Base-by-base conservation (phyloP, 2,888 invertebrate genomes). In the Lutraria lutraria region DNA sequence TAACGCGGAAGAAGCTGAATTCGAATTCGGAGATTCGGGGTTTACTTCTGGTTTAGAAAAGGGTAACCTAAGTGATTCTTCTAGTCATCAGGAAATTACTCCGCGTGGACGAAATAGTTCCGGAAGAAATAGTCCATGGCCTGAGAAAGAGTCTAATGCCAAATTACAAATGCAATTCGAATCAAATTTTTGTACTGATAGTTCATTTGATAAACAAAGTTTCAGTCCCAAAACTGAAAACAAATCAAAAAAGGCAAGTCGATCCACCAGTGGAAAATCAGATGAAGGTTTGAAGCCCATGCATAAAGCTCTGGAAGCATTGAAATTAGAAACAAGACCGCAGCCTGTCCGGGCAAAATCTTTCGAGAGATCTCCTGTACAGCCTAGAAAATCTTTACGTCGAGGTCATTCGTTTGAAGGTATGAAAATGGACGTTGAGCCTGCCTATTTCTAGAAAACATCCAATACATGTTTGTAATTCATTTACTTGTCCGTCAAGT, bases 121-220 rank as follows among this genome's bases (percentile, higher is more conserved):
- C 16, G 63, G 76, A n/a, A 76, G 86, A 72, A 87, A 60, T 63
- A 89, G 87, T 31, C 92, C 93, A 4, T 93, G 93, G 93, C 93
- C 93, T 6, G 90, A 92, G 19, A 89, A 91, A 15, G 90, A 89
- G 10, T 80, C 84, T 31, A 63, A 88, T 6, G 68, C 76, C 19
- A 81, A 83, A 16, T 53, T 81, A 53, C 89, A 92, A 60, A 81
- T 91, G 60, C 89, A 93, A 6, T 94, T 94, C 83, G 94, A 94
- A 89, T 91, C 93, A 16, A 90, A 94, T 82, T 94, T 94, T 81
- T 90, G 88, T 63, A 72, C 60, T 76, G 76, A 76, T 6, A 76
- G 13, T 34, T 34, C 76, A 10, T 10, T 68, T 25, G 25, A 16
- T 68, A 76, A 79, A 81, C 53, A 52, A 29, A 25, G 19, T 16